Conservation (phyloP, 2,888 invertebrate genomes). For the Schizaphis graminum region DNA sequence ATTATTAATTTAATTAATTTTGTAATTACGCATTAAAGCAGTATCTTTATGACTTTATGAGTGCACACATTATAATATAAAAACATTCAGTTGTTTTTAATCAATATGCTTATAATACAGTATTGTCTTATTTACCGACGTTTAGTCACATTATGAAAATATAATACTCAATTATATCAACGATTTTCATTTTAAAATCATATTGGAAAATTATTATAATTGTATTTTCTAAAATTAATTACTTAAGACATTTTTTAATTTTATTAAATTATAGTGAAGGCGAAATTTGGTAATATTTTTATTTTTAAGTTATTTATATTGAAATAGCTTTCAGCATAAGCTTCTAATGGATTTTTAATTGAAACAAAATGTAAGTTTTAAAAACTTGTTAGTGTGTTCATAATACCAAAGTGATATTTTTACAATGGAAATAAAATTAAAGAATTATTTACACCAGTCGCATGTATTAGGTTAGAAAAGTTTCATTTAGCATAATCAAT, state of each 20-base stretch:
- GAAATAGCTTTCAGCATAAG: not conserved
- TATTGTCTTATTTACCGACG: not conserved
- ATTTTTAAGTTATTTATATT: not conserved
- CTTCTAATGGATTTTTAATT: slow-evolving; percentile 29
- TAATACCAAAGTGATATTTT: slow-evolving; percentile 3
- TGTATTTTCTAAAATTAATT: not conserved
- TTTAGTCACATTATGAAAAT: not conserved
- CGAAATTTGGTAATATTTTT: not conserved
- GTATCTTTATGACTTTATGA: not conserved
- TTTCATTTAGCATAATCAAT: not conserved
- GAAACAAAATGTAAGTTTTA: not conserved
- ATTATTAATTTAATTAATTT: not conserved
- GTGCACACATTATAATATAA: not conserved
- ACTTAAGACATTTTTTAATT: not conserved
- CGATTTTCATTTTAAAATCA: not conserved
- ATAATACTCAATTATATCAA: not conserved
- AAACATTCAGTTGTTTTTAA: not conserved
- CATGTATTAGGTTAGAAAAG: not conserved
- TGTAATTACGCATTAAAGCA: not conserved
- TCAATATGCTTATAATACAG: not conserved
- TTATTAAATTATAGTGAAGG: not conserved
- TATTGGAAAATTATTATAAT: not conserved
- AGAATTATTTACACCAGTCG: not conserved
- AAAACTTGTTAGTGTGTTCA: not conserved
- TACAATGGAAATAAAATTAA: not conserved